Conservation (phyloP, 2,113 vertebrate species). For the Aix galericulata region DNA sequence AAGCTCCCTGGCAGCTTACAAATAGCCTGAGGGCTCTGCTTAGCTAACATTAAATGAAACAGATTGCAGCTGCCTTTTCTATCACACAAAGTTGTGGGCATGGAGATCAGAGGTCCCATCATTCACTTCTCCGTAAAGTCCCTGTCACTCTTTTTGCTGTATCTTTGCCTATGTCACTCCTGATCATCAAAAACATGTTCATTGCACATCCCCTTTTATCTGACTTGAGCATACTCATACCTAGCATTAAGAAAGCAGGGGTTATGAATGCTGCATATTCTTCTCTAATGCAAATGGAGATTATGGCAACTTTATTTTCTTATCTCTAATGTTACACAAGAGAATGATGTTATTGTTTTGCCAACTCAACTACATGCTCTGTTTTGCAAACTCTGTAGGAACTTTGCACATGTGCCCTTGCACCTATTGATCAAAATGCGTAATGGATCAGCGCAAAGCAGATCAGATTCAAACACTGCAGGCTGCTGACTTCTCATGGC, state of each 20-base stretch:
- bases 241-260: neutral
- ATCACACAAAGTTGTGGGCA: conserved; percentile 21
- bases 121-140: neutral
- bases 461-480: neutral
- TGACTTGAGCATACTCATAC: neutral
- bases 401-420: neutral
- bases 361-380: neutral
- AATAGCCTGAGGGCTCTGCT: conserved; percentile 59
- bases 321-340: neutral
- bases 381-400: neutral
- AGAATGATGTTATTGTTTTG: neutral
- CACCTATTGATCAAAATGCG: neutral
- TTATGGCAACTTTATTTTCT: neutral
- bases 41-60: conserved; percentile 48
- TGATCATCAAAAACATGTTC: neutral
- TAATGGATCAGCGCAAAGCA: neutral
- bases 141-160: neutral
- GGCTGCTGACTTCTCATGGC: neutral
- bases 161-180: neutral
- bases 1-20: conserved; percentile 58
- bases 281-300: neutral
- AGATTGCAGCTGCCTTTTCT: conserved; percentile 65
- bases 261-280: neutral
- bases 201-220: neutral
- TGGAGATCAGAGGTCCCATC: conserved; percentile 16